Base-by-base conservation (phyloP, 2,888 invertebrate genomes). In the Lysandra bellargus region DNA sequence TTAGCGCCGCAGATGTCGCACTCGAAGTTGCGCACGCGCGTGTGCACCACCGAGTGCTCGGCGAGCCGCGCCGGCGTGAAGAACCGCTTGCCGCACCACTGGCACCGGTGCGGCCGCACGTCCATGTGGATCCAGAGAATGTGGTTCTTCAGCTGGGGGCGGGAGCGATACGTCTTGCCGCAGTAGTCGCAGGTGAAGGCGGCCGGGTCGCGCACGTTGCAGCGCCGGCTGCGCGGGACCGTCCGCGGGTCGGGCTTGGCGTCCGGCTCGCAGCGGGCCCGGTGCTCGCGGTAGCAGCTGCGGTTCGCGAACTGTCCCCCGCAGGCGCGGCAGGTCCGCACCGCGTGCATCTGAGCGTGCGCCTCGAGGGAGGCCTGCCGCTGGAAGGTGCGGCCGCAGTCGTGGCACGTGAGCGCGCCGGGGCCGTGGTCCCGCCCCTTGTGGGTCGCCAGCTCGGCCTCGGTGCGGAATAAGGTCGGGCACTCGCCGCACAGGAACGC, bases 1-100 rank as follows among this genome's bases (percentile, higher is more conserved):
- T 90, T 91, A 37, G 91, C 92, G 17, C 93, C 91, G 84, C 95
- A 95, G 78, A 95, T 89, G 79, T 95, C 93, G 80, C 95, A 95
- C 81, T 90, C 91, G 82, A 93, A 95, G 77, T 95, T 95, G 81
- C 95, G 88, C 75, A 88, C 94, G 17, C 95, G 88, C 0, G 95
- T 95, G 82, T 95, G 95, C 0, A 95, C 95, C 0, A 95, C 91
- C 3, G 89, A 89, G 79, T 95, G 95, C 80, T 95, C 95, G 0
- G 93, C 92, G 79, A 95, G 83, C 37, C 95, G 88, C 0, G 93
- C 92, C 4, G 94, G 90, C 0, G 95, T 94, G 80, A 93, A 95
- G 81, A 95, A 95, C 81, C 94, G 87, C 64, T 95, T 95, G 0
- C 91, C 90, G 80, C 95, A 95, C 88, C 92, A 92, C 40, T 92